phyloP scores from a whole-genome alignment of 2,797 vertebrate genomes.

The Scarus forsteni region DNA sequence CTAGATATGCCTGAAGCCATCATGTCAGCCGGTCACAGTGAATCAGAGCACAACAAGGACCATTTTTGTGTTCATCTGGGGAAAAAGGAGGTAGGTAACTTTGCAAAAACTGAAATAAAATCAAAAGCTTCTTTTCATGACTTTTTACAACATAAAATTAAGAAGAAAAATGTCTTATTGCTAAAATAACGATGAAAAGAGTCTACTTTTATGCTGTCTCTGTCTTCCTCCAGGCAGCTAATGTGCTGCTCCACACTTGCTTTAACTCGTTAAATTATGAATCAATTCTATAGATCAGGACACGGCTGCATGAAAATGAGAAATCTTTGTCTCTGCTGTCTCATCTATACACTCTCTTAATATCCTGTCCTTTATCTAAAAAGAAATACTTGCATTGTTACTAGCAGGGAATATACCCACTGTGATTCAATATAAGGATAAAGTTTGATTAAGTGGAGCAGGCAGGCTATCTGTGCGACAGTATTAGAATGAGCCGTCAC shows the following conservation, averaged over 20 bases:
- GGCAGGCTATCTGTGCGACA: constrained; percentile 7
- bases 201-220: not conserved
- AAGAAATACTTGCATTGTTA: constrained; percentile 23
- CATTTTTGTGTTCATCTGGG: constrained; percentile 16
- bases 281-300: constrained; percentile 37
- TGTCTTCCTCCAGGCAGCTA: constrained; percentile 20
- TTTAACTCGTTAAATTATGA: constrained; percentile 23
- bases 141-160: not conserved
- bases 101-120: constrained; percentile 4
- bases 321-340: constrained; percentile 44
- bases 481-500: constrained; percentile 12
- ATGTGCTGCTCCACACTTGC: constrained; percentile 6
- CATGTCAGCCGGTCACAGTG: constrained; percentile 61
- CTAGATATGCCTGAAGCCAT: constrained; percentile 69
- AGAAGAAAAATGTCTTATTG: not conserved
- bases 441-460: constrained; percentile 25
- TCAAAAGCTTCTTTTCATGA: not conserved
- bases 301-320: constrained; percentile 40
- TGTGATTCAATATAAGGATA: constrained; percentile 19
- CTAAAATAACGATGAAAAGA: not conserved
- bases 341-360: constrained; percentile 36
- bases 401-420: constrained; percentile 5
- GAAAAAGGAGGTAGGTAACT: constrained; percentile 10
- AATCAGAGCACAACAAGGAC: constrained; percentile 48
- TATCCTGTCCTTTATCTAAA: constrained; percentile 37